Base-by-base conservation (phyloP, 2,888 invertebrate genomes). In the Blastobasis lacticolella region DNA sequence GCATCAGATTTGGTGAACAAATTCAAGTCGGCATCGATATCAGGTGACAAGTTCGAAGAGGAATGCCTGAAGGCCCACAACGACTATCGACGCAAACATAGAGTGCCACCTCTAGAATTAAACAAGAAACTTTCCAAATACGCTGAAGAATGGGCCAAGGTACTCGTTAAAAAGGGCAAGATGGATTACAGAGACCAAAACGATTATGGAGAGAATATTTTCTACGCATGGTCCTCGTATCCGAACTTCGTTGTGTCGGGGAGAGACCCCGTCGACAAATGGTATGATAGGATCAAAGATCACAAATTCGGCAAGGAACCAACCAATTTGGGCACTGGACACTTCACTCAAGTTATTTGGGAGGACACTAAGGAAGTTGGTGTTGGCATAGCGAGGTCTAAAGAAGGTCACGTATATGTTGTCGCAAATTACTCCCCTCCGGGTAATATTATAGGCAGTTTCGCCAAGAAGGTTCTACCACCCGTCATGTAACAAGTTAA, bases 391-490 rank as follows among this genome's bases (percentile, higher is more conserved):
- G 92, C 94, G 0, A 90, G 88, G 54, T 91, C 92, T 52, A 91
- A 91, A 51, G 92, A 93, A 54, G 95, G 94, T 38, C 93, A 91
- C 70, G 90, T 93, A 59, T 95, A 93, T 73, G 96, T 97, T 0
- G 97, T 98, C 0, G 95, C 94, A 41, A 95, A 96, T 77, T 98
- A 98, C 75, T 91, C 91, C 64, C 98, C 98, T 0, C 94, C 97
- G 0, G 98, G 97, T 3, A 98, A 98, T 77, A 92, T 94, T 59
- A 88, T 93, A 45, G 94, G 94, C 1, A 91, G 92, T 65, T 96
- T 93, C 67, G 85, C 90, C 10, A 90, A 90, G 37, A 95, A 95
- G 74, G 95, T 95, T 8, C 92, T 90, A 9, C 92, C 93, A 41
- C 81, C 91, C 48, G 60, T 74, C 58, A 64, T 37, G 36, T 37